Percentiles rank a stretch among this genome's conserved stretches.
These are phyloP conservation scores for Calliphora vicina DNA, from an alignment of 1,140 invertebrate species.

Conservation along the genomic window DNA sequence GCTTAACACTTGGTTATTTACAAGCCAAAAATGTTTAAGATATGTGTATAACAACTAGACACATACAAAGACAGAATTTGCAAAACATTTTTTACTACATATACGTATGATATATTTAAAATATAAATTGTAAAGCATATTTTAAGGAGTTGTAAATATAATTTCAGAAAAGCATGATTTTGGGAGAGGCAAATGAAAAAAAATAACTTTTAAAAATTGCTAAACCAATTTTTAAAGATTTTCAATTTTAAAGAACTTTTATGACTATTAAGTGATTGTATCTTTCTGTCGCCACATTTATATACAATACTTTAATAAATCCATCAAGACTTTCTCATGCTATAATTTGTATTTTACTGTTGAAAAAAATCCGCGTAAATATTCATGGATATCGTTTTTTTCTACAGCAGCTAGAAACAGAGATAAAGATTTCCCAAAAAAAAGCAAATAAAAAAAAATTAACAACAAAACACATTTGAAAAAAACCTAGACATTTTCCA, in stretches of 20 bases:
- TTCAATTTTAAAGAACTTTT: no score
- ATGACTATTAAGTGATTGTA: no score
- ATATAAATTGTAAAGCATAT: not conserved
- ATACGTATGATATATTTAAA: not conserved
- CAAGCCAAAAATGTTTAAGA: constrained; percentile 21
- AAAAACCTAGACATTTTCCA: not conserved
- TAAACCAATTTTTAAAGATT: no score
- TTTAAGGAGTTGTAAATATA: not conserved
- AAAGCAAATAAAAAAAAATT: not conserved
- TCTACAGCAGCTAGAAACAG: no score
- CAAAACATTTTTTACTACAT: not conserved
- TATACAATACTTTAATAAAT: no score
- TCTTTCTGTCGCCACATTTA: no score
- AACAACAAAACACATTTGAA: not conserved
- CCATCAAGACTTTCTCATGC: no score
- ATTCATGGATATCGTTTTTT: no score
- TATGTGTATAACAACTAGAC: not conserved
- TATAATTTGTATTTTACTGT: no score
- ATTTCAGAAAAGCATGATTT: not conserved
- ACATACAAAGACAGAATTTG: not conserved
- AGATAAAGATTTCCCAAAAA: not conserved
- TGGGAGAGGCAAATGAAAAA: not conserved
- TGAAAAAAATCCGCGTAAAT: no score
- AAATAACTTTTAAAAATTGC: no score
- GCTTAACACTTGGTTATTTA: constrained; percentile 30